A percentile compares a stretch with the other conserved stretches of the same genome.
Conservation (phyloP, 2,113 vertebrate genomes). For the Bos javanicus region DNA sequence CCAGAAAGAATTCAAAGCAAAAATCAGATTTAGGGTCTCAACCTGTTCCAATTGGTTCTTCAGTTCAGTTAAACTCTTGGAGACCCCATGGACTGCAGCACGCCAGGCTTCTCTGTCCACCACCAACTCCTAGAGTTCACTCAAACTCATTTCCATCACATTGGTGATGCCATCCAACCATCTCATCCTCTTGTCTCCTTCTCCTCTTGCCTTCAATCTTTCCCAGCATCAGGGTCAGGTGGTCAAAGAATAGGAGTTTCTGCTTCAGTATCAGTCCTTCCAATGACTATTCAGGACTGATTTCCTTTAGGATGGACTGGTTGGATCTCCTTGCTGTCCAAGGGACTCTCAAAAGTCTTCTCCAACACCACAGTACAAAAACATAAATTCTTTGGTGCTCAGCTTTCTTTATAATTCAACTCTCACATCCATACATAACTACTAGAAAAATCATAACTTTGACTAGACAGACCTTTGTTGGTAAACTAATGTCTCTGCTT, state of each 20-base stretch:
- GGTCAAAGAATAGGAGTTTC: neutral
- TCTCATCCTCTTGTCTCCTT: neutral
- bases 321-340: neutral
- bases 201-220: neutral
- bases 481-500: neutral
- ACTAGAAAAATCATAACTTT: neutral
- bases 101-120: neutral
- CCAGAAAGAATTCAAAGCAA: neutral
- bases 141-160: neutral
- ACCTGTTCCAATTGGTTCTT: neutral
- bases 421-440: neutral
- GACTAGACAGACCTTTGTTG: neutral
- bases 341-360: neutral
- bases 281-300: neutral
- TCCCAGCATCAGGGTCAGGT: neutral
- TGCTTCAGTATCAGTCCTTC: neutral
- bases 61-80: neutral
- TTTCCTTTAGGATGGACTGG: neutral
- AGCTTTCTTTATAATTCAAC: neutral
- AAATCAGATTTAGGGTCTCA: neutral
- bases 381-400: neutral
- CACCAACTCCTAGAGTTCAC: neutral
- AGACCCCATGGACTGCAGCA: neutral
- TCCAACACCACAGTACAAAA: neutral
- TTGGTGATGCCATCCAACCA: neutral